Evolutionary conservation across 2,797 vertebrate species (phyloP).

Genomic region (Cossypha polioptera): DNA sequence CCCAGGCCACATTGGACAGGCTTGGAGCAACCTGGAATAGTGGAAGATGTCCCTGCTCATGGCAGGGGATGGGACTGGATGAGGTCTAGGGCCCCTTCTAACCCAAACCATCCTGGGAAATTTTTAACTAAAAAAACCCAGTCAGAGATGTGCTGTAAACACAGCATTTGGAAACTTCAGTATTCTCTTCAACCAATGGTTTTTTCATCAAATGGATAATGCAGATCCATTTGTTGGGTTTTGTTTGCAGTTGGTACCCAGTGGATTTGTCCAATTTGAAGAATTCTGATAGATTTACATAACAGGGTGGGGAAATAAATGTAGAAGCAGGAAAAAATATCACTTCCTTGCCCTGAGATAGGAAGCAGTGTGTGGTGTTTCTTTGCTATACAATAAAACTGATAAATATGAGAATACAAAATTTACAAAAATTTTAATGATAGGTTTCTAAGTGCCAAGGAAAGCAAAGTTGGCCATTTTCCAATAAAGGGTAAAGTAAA

Average conservation of each 20-base stretch:
- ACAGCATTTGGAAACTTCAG: background rate
- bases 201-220: background rate
- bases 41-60: background rate
- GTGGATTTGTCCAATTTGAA: background rate
- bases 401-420: background rate
- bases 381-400: background rate
- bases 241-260: background rate
- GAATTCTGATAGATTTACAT: background rate
- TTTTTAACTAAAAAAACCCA: background rate
- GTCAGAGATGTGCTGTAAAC: background rate
- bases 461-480: background rate
- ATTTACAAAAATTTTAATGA: background rate
- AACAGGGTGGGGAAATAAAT: too few relatives aligned
- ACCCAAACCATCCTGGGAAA: background rate
- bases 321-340: background rate
- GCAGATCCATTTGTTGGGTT: rapidly evolving
- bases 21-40: background rate
- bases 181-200: background rate
- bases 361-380: background rate
- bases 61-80: background rate
- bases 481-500: background rate
- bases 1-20: background rate
- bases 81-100: background rate
- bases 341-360: background rate
- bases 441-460: background rate